Percentiles rank a stretch among this genome's conserved stretches.
phyloP scores from a whole-genome alignment of 2,888 invertebrate species.

The Antheraea yamamai region DNA sequence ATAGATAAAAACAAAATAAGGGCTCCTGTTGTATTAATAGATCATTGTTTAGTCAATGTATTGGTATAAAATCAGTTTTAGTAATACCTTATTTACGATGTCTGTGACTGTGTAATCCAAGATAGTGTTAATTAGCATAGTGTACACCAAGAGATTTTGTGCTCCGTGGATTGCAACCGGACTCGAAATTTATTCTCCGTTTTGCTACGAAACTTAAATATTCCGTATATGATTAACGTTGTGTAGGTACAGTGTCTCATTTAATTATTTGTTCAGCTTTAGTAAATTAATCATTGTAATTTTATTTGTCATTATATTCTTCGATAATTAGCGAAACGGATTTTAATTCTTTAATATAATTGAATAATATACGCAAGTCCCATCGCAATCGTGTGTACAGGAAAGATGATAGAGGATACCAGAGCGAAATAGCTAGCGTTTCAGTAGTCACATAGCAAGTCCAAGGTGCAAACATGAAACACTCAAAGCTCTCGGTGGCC shows the following conservation, averaged over 20 bases:
- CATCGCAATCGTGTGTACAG: constrained; percentile 80
- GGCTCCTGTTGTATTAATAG: constrained; percentile 33
- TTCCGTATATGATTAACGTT: neutral
- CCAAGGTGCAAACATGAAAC: constrained; percentile 84
- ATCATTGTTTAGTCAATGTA: constrained; percentile 11
- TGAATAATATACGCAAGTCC: constrained; percentile 60
- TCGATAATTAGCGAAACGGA: constrained; percentile 48
- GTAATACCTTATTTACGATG: constrained; percentile 50
- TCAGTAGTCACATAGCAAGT: constrained; percentile 82
- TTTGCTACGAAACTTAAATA: constrained; percentile 36
- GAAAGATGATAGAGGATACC: constrained; percentile 80
- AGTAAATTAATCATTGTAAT: neutral
- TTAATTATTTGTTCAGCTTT: neutral
- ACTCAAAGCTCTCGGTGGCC: constrained; percentile 82
- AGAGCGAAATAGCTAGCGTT: constrained; percentile 81
- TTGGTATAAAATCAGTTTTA: neutral
- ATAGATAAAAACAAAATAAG: constrained; percentile 74
- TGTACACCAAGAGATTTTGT: constrained; percentile 82
- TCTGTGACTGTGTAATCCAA: constrained; percentile 82
- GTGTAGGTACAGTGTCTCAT: neutral
- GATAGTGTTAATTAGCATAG: constrained; percentile 78
- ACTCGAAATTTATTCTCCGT: constrained; percentile 68
- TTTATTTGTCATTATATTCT: constrained; percentile 19
- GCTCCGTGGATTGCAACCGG: constrained; percentile 83
- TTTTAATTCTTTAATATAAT: constrained; percentile 46